Evolutionary conservation across 2,888 invertebrate species (phyloP), one percentile per base, ranked within the genome.

Genomic region (Metellina segmentata): DNA sequence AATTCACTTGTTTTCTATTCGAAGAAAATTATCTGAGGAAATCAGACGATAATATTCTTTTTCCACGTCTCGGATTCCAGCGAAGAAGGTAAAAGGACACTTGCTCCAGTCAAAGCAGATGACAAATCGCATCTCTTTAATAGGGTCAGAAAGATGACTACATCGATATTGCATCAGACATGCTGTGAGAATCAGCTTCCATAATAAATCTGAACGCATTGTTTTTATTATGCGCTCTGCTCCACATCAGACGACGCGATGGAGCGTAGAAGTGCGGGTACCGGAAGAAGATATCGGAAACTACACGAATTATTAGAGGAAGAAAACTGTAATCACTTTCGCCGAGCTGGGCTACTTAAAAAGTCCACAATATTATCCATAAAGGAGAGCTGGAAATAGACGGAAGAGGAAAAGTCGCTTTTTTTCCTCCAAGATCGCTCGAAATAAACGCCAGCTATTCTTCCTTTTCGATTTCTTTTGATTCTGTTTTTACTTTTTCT

Each of bases 341-440:
- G 61, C 72, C 89, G 20, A 83, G 75, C 79, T 83, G 78, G 87
- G 83, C 82, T 82, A 77, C 78, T 71, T 90, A 81, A 87, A 91
- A 91, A 79, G 77, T 77, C 82, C 83, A 74, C 91, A 82, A 87
- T 91, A 91, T 91, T 61, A 61, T 91, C 82, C 82, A 83, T 74
- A 85, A 74, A 90, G 86, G 69, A 70, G 74, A 48, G 49, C 87
- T 53, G 61, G 83, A 91, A 91, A 91, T 88, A 88, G 91, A 91
- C 85, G 91, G 91, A 91, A 91, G 87, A 79, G 91, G 91, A 91
- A 91, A 91, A 75, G 51, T 34, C 53, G n/a, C 48, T 83, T 91
- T 79, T 83, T 87, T 91, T 91, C 91, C 91, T 83, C 78, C 82
- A 91, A 91, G 91, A 91, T 91, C 91, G 91, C 91, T 91, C 49